Evolutionary conservation across 1,140 invertebrate genomes (phyloP), one percentile per base, ranked within the genome.

Genomic region (Drosophila asahinai): DNA sequence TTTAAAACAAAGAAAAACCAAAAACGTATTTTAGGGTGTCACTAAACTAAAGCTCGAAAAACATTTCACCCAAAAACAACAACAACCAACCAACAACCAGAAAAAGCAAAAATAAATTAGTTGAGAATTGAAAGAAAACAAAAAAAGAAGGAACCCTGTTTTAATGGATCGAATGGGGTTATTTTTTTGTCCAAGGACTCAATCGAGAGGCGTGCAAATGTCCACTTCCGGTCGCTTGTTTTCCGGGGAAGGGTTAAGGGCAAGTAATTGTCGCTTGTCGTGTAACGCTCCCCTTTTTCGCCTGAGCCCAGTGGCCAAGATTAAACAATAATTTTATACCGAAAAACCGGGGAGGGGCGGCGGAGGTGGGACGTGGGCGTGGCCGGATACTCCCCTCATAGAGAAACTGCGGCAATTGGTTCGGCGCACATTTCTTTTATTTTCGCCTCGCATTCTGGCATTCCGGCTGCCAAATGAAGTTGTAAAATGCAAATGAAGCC

Each of bases 401-500:
- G 47, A 38, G 47, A 62, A 82, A 82, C 66, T 30, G 63, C 65
- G 33, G 59, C 83, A 86, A 87, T 86, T 86, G 82, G 82, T 82
- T 81, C 77, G 72, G 52, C 45, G 65, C 30, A 52, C 58, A 76
- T 80, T 87, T 83, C 77, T 87, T 87, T 87, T 87, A 77, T 86
- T 86, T 80, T 77, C 64, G 71, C 64, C 60, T 66, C 64, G 66
- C 80, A 83, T 75, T 83, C 65, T 67, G 71, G 61, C 64, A 83
- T 75, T 83, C 65, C 67, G 71, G 61, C 64, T 64, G 61, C 77
- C 80, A 90, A 89, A 89, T 90, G 78, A 89, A 89, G 84, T 89
- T 89, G 84, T 89, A 90, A 89, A 89, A 89, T 89, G 84, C 84
- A 89, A 89, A 89, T 89, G 86, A 89, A 89, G 86, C 83, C 65